Evolutionary conservation across 2,888 invertebrate genomes (phyloP).

Genomic region (Hoplodrina blanda): DNA sequence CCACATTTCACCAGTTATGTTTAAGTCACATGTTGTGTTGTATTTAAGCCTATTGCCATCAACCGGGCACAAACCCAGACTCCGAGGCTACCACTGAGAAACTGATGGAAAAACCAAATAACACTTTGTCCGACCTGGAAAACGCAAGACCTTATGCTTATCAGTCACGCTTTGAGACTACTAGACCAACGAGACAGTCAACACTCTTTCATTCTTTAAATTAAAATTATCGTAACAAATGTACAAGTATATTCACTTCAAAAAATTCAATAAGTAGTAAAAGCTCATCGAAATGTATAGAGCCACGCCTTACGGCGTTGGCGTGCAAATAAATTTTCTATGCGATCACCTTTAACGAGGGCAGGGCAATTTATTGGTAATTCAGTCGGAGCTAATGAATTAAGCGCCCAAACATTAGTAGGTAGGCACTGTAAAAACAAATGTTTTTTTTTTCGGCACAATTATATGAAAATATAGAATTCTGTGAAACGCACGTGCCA

Average conservation of each 20-base stretch:
- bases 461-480: slow-evolving; percentile 58
- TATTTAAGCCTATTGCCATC: too few relatives aligned
- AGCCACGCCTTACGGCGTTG: slow-evolving; percentile 65
- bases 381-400: slow-evolving; percentile 80
- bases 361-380: slow-evolving; percentile 78
- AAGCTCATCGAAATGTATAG: slow-evolving; percentile 32
- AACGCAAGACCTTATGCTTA: too few relatives aligned
- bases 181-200: too few relatives aligned
- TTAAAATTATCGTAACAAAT: background rate
- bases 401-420: slow-evolving; percentile 77
- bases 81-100: too few relatives aligned
- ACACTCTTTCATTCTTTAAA: too few relatives aligned
- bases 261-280: slow-evolving; percentile 16
- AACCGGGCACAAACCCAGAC: too few relatives aligned
- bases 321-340: slow-evolving; percentile 75
- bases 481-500: slow-evolving; percentile 10
- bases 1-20: too few relatives aligned
- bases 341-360: slow-evolving; percentile 76
- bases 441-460: slow-evolving; percentile 63
- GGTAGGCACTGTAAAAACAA: slow-evolving; percentile 71
- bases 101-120: too few relatives aligned
- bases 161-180: too few relatives aligned
- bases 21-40: too few relatives aligned
- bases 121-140: too few relatives aligned
- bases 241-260: background rate